Evolutionary conservation across 2,888 invertebrate genomes (phyloP).

Genomic region (Agrotis exclamationis): DNA sequence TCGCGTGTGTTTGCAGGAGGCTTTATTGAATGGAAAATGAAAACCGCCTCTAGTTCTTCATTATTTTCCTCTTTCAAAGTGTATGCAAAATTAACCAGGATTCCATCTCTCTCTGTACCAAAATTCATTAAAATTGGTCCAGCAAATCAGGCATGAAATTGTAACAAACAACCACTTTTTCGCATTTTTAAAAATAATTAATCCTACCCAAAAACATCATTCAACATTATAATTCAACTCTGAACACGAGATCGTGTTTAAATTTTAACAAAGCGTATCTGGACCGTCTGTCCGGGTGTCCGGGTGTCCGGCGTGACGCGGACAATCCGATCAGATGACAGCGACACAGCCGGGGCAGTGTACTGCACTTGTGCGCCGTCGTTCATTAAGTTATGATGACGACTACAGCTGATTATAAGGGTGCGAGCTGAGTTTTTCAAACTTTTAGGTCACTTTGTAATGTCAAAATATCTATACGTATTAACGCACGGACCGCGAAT

Average conservation of each 20-base stretch:
- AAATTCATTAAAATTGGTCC: no score
- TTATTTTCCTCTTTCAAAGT: no score
- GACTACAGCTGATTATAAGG: not conserved
- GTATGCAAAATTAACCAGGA: no score
- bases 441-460: not conserved
- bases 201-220: not conserved
- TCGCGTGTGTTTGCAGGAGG: no score
- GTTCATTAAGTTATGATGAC: conserved; percentile 2
- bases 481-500: no score
- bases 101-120: no score
- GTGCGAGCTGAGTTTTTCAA: not conserved
- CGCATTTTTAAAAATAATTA: no score
- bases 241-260: not conserved
- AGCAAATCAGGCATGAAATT: no score
- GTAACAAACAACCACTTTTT: no score
- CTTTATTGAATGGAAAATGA: no score
- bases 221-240: not conserved
- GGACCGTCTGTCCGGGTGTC: not conserved
- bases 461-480: no score
- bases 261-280: conserved; percentile 5
- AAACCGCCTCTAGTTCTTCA: no score
- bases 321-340: conserved; percentile 9
- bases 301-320: not conserved
- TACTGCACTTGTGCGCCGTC: conserved; percentile 1
- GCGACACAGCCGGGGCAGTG: not conserved